A percentile compares a stretch with the other conserved stretches of the same genome.
Evolutionary conservation across 2,888 invertebrate genomes (phyloP).

Genomic region (Leptogaster cylindrica): DNA sequence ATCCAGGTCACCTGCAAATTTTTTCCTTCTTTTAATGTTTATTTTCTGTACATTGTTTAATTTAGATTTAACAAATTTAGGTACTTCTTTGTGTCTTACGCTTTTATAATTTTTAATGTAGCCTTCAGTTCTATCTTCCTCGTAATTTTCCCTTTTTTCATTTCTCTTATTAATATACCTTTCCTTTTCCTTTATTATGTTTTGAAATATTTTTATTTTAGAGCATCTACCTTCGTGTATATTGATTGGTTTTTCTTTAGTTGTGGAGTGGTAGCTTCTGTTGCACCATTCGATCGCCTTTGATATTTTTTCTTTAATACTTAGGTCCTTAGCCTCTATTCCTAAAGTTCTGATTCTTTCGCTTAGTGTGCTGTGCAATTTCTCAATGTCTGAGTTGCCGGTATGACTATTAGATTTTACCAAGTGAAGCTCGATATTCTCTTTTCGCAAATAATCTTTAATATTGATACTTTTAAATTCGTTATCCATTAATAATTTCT

Average conservation of each 20-base stretch:
- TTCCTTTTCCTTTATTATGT: no score
- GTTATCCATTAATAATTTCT: slow-evolving; percentile 5
- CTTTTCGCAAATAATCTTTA: slow-evolving; percentile 12
- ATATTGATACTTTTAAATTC: slow-evolving; percentile 5
- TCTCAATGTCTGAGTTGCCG: slow-evolving; percentile 31
- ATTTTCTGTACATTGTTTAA: no score
- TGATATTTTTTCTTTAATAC: slow-evolving; percentile 40
- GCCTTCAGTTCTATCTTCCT: no score
- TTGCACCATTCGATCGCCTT: slow-evolving; percentile 41
- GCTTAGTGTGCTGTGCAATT: slow-evolving; percentile 35
- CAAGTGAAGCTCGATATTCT: slow-evolving; percentile 31
- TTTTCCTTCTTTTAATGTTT: slow-evolving; percentile 46
- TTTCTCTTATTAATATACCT: no score
- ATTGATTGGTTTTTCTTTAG: slow-evolving; percentile 32
- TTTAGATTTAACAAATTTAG: no score
- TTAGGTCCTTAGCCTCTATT: slow-evolving; percentile 11
- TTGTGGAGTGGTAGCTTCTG: slow-evolving; percentile 38
- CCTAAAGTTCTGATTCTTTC: slow-evolving; percentile 33
- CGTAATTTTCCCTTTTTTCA: no score
- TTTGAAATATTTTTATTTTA: background rate
- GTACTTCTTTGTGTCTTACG: no score
- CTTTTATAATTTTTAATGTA: no score
- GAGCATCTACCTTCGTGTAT: slow-evolving; percentile 16
- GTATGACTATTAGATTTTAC: slow-evolving; percentile 43
- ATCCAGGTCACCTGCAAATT: slow-evolving; percentile 42